These are phyloP conservation scores for Leucophenga varia DNA, from an alignment of 1,140 invertebrate species.

Conservation along the genomic window DNA sequence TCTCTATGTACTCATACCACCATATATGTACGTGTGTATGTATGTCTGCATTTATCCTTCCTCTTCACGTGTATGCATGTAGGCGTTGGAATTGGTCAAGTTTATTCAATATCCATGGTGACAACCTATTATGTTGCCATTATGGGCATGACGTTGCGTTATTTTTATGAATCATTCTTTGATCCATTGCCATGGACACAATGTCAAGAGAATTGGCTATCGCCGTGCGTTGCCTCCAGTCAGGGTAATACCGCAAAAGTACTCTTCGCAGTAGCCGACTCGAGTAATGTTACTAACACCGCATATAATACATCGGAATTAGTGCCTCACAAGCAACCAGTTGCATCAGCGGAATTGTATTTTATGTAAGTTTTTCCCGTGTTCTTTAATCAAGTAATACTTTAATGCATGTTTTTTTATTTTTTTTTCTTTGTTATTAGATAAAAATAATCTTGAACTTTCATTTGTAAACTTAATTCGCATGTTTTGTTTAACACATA, in stretches of 20 bases:
- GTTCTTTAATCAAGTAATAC: background rate
- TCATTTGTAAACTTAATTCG: background rate
- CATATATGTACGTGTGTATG: too few species aligned
- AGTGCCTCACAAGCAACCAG: conserved; percentile 17
- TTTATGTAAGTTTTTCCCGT: conserved; percentile 45
- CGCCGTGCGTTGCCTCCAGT: conserved; percentile 55
- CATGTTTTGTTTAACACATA: background rate
- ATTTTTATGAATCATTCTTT: conserved; percentile 67
- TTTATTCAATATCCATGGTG: conserved; percentile 69
- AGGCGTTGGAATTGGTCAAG: conserved; percentile 77
- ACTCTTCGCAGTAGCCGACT: background rate
- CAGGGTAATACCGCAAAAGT: conserved; percentile 24
- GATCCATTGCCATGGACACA: conserved; percentile 67
- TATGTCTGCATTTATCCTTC: too few species aligned
- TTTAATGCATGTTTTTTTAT: background rate
- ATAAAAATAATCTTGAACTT: background rate
- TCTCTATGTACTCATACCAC: too few species aligned
- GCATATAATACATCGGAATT: too few species aligned
- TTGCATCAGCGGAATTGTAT: conserved; percentile 53
- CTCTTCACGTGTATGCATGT: too few species aligned
- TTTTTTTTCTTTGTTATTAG: background rate
- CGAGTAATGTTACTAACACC: too few species aligned
- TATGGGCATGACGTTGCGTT: conserved; percentile 70
- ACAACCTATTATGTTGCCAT: conserved; percentile 74
- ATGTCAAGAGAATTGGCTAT: conserved; percentile 64